Evolutionary conservation across 2,113 vertebrate species (phyloP).

Genomic region (Prunella himalayana): DNA sequence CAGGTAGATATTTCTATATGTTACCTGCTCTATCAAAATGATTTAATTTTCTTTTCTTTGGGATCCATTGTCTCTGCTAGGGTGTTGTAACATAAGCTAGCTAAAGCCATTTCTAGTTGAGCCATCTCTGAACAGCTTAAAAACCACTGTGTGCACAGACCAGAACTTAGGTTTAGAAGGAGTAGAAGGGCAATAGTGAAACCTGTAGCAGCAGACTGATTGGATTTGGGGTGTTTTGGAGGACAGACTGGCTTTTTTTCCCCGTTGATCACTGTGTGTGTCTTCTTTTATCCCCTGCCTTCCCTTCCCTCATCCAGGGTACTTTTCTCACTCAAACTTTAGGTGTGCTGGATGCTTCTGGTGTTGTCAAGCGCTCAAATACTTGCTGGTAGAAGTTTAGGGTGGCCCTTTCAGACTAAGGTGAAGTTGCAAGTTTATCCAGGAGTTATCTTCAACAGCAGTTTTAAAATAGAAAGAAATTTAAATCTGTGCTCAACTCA

Average conservation of each 20-base stretch:
- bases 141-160: background rate
- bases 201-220: background rate
- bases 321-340: background rate
- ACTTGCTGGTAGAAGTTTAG: background rate
- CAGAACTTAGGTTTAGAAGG: background rate
- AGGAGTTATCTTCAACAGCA: background rate
- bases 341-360: background rate
- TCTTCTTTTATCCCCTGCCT: background rate
- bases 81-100: background rate
- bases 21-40: background rate
- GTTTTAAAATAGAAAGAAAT: background rate
- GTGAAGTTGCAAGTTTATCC: background rate
- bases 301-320: background rate
- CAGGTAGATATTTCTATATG: background rate
- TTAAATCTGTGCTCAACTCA: background rate
- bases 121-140: background rate
- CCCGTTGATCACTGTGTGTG: background rate
- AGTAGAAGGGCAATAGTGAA: background rate
- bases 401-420: background rate
- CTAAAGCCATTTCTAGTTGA: background rate
- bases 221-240: background rate
- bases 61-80: background rate
- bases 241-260: background rate
- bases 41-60: background rate
- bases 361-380: background rate